phyloP scores from a whole-genome alignment of 2,797 vertebrate genomes.

The Zalophus californianus region DNA sequence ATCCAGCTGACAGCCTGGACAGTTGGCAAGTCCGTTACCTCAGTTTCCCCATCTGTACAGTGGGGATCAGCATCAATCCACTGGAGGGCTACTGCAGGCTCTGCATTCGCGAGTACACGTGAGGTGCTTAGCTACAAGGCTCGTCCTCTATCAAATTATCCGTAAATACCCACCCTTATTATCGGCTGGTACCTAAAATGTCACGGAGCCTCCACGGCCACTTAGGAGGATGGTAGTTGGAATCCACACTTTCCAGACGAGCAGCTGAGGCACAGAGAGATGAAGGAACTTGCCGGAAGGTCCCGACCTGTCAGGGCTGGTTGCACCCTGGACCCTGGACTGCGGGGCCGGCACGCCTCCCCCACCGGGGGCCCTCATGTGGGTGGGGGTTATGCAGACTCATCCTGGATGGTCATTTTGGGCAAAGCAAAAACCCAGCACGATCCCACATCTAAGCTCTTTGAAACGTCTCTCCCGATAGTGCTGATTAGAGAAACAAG shows the following conservation, averaged over 20 bases:
- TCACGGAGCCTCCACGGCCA: neutral
- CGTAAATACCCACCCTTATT: neutral
- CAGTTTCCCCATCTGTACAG: accelerated
- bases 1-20: accelerated
- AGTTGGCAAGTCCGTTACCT: neutral
- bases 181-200: neutral
- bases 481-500: neutral
- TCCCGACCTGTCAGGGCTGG: accelerated
- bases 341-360: accelerated
- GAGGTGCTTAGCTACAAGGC: too few relatives aligned
- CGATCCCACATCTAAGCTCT: neutral
- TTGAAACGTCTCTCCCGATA: neutral
- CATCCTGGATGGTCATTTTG: neutral
- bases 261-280: neutral
- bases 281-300: neutral
- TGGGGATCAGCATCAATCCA: accelerated
- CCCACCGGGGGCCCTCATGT: accelerated
- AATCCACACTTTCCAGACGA: neutral
- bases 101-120: accelerated
- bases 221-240: neutral
- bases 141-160: too few relatives aligned
- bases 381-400: neutral
- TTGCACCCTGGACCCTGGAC: neutral
- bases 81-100: too few relatives aligned
- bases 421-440: neutral